phyloP scores from a whole-genome alignment of 2,888 invertebrate genomes.

The Syrista parreyssii region DNA sequence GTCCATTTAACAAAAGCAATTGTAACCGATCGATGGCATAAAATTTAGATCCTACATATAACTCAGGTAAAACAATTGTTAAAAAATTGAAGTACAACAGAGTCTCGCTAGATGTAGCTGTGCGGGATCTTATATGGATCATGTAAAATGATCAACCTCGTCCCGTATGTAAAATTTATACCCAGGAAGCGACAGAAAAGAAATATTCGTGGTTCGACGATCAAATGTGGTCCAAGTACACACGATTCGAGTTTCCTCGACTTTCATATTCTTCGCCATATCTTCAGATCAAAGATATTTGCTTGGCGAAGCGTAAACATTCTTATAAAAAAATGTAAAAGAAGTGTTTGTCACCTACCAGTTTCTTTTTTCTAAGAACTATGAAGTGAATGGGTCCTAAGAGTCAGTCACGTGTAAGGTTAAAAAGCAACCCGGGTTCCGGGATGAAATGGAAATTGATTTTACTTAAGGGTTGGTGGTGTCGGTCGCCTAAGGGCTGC shows the following conservation, averaged over 20 bases:
- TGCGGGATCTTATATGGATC: too few species aligned
- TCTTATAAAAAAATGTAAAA: not conserved
- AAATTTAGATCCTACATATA: not conserved
- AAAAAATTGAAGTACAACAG: too few species aligned
- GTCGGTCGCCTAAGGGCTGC: constrained; percentile 1
- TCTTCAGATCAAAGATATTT: not conserved
- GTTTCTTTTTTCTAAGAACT: not conserved
- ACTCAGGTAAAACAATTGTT: too few species aligned
- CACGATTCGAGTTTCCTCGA: not conserved
- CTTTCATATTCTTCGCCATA: not conserved
- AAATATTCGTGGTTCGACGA: not conserved
- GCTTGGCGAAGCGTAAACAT: not conserved
- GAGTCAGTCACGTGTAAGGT: not conserved
- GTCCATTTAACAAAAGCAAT: not conserved
- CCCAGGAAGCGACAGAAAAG: not conserved
- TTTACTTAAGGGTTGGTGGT: constrained; percentile 14
- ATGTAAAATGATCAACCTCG: too few species aligned
- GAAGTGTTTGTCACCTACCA: not conserved
- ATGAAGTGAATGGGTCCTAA: not conserved
- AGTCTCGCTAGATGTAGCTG: too few species aligned
- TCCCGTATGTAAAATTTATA: too few species aligned
- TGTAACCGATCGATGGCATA: not conserved
- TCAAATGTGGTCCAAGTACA: not conserved
- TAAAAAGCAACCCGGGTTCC: not conserved
- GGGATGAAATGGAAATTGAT: constrained; percentile 20